phyloP scores from a whole-genome alignment of 2,113 vertebrate genomes.

The Grallaria varia region DNA sequence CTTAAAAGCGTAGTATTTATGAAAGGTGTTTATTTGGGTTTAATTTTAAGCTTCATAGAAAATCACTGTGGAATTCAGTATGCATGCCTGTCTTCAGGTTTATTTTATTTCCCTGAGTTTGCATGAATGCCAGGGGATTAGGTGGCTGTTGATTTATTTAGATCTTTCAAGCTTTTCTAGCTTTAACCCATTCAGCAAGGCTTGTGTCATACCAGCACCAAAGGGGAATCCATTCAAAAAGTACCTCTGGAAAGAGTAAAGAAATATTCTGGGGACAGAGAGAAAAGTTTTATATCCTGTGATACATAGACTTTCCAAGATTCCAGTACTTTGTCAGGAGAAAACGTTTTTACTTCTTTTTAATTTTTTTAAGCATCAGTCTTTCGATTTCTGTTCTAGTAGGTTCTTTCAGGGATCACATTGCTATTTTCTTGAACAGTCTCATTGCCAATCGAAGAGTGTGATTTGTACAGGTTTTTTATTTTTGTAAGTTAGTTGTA shows the following conservation, averaged over 20 bases:
- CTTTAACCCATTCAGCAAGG: neutral
- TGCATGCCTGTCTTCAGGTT: neutral
- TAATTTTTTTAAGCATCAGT: slow-evolving; percentile 26
- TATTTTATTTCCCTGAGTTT: slow-evolving; percentile 26
- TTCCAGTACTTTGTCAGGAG: slow-evolving; percentile 15
- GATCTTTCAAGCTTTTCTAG: slow-evolving; percentile 16
- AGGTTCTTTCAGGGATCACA: slow-evolving; percentile 50
- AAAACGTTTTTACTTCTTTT: slow-evolving; percentile 36
- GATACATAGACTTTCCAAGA: neutral
- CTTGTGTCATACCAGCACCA: neutral
- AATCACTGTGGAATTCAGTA: neutral
- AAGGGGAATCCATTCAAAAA: neutral
- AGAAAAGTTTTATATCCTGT: neutral
- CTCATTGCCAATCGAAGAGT: slow-evolving; percentile 40
- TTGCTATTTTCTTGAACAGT: slow-evolving; percentile 44
- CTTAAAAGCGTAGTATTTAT: neutral
- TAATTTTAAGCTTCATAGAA: neutral
- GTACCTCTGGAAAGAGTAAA: neutral
- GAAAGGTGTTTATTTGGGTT: slow-evolving; percentile 5
- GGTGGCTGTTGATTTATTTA: slow-evolving; percentile 31
- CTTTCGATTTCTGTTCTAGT: slow-evolving; percentile 39
- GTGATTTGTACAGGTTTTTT: slow-evolving; percentile 52
- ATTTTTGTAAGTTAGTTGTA: slow-evolving; percentile 58
- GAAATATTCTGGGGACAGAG: neutral
- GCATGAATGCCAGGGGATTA: slow-evolving; percentile 12